Evolutionary conservation across 2,888 invertebrate species (phyloP).

Genomic region (Allophyes oxyacanthae): DNA sequence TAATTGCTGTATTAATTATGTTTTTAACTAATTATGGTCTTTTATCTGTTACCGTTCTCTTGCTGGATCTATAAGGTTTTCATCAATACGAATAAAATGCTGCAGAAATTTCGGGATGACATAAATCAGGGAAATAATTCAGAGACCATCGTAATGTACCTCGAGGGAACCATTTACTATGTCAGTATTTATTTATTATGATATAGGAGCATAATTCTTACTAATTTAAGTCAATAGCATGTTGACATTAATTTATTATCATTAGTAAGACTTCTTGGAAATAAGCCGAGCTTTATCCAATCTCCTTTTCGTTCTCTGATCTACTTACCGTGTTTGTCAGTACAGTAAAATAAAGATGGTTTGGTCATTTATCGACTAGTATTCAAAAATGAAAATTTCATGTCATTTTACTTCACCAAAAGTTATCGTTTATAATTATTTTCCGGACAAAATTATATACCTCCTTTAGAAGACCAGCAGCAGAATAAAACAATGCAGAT

Average conservation of each 20-base stretch:
- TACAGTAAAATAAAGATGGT: too few species aligned
- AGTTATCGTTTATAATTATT: not conserved
- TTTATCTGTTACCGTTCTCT: too few species aligned
- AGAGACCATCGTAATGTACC: conserved; percentile 36
- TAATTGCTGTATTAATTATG: too few species aligned
- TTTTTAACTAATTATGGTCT: too few species aligned
- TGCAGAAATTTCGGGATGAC: conserved; percentile 14
- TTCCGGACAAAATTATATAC: conserved; percentile 2
- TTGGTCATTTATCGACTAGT: too few species aligned
- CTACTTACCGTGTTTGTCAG: too few species aligned
- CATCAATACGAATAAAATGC: conserved; percentile 22
- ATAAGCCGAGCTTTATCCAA: too few species aligned
- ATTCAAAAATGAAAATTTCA: conserved; percentile 23
- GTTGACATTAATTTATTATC: too few species aligned
- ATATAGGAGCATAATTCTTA: conserved; percentile 21
- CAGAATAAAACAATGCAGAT: conserved; percentile 33
- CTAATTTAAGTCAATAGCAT: too few species aligned
- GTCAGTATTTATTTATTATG: conserved; percentile 10
- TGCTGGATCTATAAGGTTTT: conserved; percentile 7
- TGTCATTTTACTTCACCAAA: conserved; percentile 1
- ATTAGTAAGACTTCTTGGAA: too few species aligned
- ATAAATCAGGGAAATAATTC: conserved; percentile 46
- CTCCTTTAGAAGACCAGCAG: not conserved
- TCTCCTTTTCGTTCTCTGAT: too few species aligned
- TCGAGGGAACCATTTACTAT: conserved; percentile 40